These are phyloP conservation scores for Maccullochella peelii DNA, from an alignment of 2,113 vertebrate species.

Conservation along the genomic window DNA sequence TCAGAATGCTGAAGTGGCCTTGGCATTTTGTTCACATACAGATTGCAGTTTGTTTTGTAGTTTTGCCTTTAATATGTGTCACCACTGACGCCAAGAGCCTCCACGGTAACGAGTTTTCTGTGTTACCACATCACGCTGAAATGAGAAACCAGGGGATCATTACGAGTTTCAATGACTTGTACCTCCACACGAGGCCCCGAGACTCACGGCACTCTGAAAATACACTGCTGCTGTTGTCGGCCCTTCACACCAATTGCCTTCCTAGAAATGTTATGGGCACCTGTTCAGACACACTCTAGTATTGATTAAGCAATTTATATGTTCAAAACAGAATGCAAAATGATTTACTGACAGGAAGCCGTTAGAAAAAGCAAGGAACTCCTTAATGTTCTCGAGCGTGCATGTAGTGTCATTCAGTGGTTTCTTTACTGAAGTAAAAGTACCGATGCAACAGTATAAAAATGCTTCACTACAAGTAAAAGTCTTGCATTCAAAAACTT, in stretches of 20 bases:
- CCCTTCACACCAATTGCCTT: neutral
- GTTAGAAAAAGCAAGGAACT: neutral
- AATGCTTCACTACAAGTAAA: too few species aligned
- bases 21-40: neutral
- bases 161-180: slow-evolving; percentile 23
- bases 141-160: slow-evolving; percentile 38
- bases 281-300: neutral
- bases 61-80: slow-evolving; percentile 19
- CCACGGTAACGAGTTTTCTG: slow-evolving; percentile 36
- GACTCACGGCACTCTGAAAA: slow-evolving; percentile 27
- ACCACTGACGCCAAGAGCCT: slow-evolving; percentile 30
- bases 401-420: neutral
- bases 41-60: slow-evolving; percentile 14
- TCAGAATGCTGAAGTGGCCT: neutral
- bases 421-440: too few species aligned
- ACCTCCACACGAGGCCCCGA: neutral
- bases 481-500: too few species aligned
- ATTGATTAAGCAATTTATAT: slow-evolving; percentile 20
- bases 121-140: slow-evolving; percentile 17
- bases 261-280: neutral
- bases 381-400: neutral
- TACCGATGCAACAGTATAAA: too few species aligned
- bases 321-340: neutral
- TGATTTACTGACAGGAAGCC: neutral
- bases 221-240: neutral